Evolutionary conservation across 2,113 vertebrate genomes (phyloP), one percentile per base, ranked within the genome.

Genomic region (Laterallus jamaicensis): DNA sequence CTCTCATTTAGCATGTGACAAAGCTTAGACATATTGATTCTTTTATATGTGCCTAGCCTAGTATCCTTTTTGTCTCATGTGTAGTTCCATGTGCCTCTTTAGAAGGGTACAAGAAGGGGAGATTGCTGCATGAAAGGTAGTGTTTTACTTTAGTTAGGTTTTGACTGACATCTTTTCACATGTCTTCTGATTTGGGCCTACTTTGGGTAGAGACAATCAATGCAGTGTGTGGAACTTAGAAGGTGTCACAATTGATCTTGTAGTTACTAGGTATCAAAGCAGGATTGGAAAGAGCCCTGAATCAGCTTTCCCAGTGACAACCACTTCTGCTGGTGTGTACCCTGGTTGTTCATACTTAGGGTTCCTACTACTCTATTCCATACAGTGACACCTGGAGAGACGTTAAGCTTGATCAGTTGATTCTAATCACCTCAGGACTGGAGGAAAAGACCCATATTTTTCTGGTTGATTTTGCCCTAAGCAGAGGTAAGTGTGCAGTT

Each of bases 161-260:
- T 84, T 3, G 0, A 54, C 12, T 35, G n/a, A 15, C 9, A 13
- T 39, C 1, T 82, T 81, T 63, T 64, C 29, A 24, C 0, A 1
- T 13, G 5, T 68, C 40, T 78, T 84, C 26, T 55, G 29, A 39
- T 58, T 64, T 42, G 16, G 3, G 8, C 63, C 86, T 88, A 16
- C 35, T 86, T 74, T 71, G 14, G 4, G 15, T 52, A 87, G 21
- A 60, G 32, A 31, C 4, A 47, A 19, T 40, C 28, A 56, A 3
- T 1, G 2, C n/a, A 64, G 8, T 25, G 29, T 15, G 79, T 73
- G 15, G 5, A 32, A 47, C n/a, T 70, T 66, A 63, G 67, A 82
- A 86, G 17, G 32, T 58, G 12, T 35, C 20, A 47, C 9, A 50
- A 39, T n/a, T 50, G 73, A 25, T 74, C 25, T 73, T 66, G 55